Conservation (phyloP, 92 coral and sea anemone genomes). For the Meandrina meandrites region DNA sequence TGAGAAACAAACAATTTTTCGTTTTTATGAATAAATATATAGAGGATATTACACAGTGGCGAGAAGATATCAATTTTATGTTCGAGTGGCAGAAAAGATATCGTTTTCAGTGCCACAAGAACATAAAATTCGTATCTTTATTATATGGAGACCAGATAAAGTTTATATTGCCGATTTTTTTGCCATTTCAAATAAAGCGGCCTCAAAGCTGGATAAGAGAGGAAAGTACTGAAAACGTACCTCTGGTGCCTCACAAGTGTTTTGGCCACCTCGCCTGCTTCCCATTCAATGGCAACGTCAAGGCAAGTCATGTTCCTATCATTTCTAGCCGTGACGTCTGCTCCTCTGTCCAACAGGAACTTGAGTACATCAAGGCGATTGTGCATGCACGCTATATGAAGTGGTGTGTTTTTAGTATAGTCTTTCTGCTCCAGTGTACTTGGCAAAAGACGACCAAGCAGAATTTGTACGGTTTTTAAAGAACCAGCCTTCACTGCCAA, state of each 20-base stretch:
- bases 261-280: constrained; percentile 56
- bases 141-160: no score
- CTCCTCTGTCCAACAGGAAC: constrained; percentile 68
- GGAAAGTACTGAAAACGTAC: not conserved
- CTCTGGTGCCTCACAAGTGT: constrained; percentile 66
- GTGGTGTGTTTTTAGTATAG: constrained; percentile 49
- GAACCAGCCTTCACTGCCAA: constrained; percentile 67
- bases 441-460: constrained; percentile 33
- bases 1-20: not conserved
- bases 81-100: no score
- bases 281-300: constrained; percentile 77
- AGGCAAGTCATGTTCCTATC: constrained; percentile 59
- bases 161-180: no score
- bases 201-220: no score
- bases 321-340: constrained; percentile 67
- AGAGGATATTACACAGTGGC: no score
- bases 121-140: no score
- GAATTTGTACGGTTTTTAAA: constrained; percentile 46
- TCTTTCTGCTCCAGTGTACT: constrained; percentile 50
- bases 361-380: constrained; percentile 48
- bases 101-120: no score
- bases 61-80: no score
- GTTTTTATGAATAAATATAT: no score
- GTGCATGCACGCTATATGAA: constrained; percentile 60
- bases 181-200: no score